Evolutionary conservation across 2,888 invertebrate species (phyloP), one percentile per base, ranked within the genome.

Genomic region (Tipula lateralis): DNA sequence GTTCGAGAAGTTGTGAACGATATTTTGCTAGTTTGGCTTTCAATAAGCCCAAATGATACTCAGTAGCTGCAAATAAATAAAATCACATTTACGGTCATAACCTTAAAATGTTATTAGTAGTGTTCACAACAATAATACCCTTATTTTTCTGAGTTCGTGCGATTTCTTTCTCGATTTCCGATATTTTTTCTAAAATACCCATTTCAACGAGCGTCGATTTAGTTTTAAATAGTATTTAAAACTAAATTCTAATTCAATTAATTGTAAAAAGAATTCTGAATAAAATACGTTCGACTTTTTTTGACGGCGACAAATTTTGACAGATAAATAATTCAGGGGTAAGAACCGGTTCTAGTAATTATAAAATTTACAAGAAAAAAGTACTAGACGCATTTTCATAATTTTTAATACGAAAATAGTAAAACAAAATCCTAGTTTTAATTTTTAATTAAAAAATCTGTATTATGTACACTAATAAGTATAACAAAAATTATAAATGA

Each of bases 141-240:
- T 99, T 99, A 91, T 99, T 99, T 91, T 99, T 99, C 90, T 99
- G 99, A 19, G 99, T 99, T 87, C 98, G 93, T 16, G 97, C 96
- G 87, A 99, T 99, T 94, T 99, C 99, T 89, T 95, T 96, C 90
- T 99, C 99, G 86, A 99, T 99, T 92, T 99, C 99, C 4, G 97
- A 95, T 90, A 99, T 99, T 93, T 98, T 99, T 88, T 99, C 99
- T 86, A 99, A 91, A 89, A 99, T 99, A 87, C 99, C 99, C 99
- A 99, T 99, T 83, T 36, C 9, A n/a, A 39, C 16, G 13, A 82
- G n/a, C 1, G 32, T 82, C 7, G n/a, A 13, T 32, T 66, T 66
- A 66, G 66, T 12, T 66, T 66, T 66, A 24, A 50, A 66, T 12
- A 19, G 24, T 9, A 7, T 1, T 3, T 66, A 66, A 66, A 66